Percentiles rank a stretch among this genome's conserved stretches.
These are phyloP conservation scores for Tetranychus urticae DNA, from an alignment of 1,140 invertebrate species.

Conservation along the genomic window DNA sequence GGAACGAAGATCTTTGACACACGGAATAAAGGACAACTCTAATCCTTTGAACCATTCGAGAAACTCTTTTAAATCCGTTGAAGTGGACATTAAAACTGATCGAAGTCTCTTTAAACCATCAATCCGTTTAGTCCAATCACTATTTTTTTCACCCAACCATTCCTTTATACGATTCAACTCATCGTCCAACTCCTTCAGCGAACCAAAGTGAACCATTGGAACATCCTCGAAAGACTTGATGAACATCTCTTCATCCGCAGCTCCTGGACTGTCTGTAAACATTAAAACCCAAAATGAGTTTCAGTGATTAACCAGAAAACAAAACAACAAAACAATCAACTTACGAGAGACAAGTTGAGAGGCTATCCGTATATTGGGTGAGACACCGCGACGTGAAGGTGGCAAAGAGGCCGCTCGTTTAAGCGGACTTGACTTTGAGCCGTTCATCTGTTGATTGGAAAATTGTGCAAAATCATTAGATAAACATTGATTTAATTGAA, in stretches of 20 bases:
- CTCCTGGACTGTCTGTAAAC: constrained; percentile 9
- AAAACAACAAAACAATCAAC: no score
- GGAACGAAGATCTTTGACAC: constrained; percentile 63
- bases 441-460: no score
- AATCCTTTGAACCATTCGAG: constrained; percentile 44
- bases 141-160: constrained; percentile 45
- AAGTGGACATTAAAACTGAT: constrained; percentile 46
- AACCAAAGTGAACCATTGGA: constrained; percentile 53
- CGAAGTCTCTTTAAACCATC: constrained; percentile 65
- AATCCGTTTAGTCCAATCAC: constrained; percentile 71
- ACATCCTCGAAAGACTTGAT: constrained; percentile 59
- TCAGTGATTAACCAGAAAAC: no score
- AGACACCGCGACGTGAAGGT: no score
- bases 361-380: no score
- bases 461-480: no score
- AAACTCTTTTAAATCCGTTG: constrained; percentile 56
- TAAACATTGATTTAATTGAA: no score
- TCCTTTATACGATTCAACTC: constrained; percentile 47
- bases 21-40: constrained; percentile 51
- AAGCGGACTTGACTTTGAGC: no score
- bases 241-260: constrained; percentile 63
- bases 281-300: no score
- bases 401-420: no score
- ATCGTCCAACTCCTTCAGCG: constrained; percentile 56
- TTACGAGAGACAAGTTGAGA: no score